A percentile compares a stretch with the other conserved stretches of the same genome.
Conservation (phyloP, 2,797 vertebrate species). For the Phyllotis vaccarum region DNA sequence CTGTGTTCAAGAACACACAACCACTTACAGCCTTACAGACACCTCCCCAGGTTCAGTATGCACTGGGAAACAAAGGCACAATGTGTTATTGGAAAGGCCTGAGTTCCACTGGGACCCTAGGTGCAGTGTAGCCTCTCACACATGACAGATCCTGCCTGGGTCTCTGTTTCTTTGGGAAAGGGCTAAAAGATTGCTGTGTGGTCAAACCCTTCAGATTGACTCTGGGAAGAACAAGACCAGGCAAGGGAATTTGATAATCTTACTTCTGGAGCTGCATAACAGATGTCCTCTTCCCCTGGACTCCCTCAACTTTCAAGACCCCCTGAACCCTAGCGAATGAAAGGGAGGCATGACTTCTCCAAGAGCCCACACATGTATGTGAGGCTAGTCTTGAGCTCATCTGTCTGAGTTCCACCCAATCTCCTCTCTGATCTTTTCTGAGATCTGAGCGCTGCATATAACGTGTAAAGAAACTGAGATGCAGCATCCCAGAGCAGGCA, state of each 20-base stretch:
- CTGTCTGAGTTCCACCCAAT: neutral
- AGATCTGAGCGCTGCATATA: neutral
- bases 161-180: neutral
- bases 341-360: neutral
- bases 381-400: neutral
- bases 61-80: neutral
- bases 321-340: neutral
- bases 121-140: neutral
- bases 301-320: neutral
- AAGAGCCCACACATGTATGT: fast-evolving
- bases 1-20: neutral
- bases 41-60: neutral
- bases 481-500: neutral
- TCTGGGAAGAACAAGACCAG: neutral
- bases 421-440: neutral
- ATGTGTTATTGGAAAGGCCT: neutral
- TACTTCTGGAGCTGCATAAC: neutral
- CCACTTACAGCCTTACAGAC: neutral
- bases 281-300: neutral
- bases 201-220: neutral
- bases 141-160: neutral
- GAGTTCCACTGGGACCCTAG: neutral
- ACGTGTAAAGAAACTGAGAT: neutral
- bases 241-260: neutral
- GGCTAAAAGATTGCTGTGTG: neutral